Base-by-base conservation (phyloP, 1,140 invertebrate genomes). In the Trachelipus rathkii region DNA sequence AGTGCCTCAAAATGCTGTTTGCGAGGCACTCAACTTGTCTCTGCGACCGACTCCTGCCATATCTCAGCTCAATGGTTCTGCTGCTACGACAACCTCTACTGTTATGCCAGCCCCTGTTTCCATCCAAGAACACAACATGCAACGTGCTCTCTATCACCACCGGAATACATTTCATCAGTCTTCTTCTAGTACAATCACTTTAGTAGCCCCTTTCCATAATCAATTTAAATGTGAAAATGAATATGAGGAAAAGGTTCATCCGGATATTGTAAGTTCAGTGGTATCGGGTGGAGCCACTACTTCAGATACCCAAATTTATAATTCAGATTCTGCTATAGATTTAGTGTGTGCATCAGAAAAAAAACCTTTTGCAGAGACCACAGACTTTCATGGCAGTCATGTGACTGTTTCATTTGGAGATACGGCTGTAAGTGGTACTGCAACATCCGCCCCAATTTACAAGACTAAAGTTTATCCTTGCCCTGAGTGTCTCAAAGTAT, bases 401-500 rank as follows among this genome's bases (percentile, higher is more conserved):
- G 72, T 53, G n/a, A 44, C 76, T 43, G 71, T 73, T 68, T 44
- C 44, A 15, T 43, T 70, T 45, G 71, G 21, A 60, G 45, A 53
- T n/a, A 68, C 67, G 74, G 77, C 75, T 69, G 79, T 73, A 0
- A 43, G 46, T 15, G 70, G 67, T 10, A 44, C 73, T 70, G 46
- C 74, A 71, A 77, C 73, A 68, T 46, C 77, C 46, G 44, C 78
- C 45, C 75, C 75, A 46, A 74, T 75, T 68, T 78, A 74, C 53
- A 81, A 78, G 70, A 75, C 79, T 9, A 81, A 81, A 24, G 72
- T 81, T 71, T 82, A 83, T 78, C 78, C 79, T 44, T 83, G 82
- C 72, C 77, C 82, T 24, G 82, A 83, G 80, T 83, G 82, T 75
- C 77, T 78, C 74, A 82, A 82, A 71, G 77, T 83, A 72, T 83